phyloP scores from a whole-genome alignment of 2,888 invertebrate genomes.

The Priocnemis perturbator region DNA sequence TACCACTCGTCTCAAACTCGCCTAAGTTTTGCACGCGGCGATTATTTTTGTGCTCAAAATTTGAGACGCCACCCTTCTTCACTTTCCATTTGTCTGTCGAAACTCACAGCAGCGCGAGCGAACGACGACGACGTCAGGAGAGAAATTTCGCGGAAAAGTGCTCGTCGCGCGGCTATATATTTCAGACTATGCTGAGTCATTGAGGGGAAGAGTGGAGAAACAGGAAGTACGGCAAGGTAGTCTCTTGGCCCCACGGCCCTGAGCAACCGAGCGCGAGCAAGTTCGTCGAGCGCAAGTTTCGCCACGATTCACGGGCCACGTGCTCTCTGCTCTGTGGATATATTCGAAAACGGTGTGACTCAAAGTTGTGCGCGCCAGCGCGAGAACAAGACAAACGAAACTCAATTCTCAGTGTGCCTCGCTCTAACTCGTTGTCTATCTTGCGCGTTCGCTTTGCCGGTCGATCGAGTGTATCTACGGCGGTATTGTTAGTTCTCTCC shows the following conservation, averaged over 20 bases:
- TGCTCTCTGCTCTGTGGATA: constrained; percentile 46
- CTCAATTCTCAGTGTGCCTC: constrained; percentile 29
- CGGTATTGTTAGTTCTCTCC: no score
- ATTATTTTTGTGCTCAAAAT: no score
- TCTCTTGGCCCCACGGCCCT: constrained; percentile 22
- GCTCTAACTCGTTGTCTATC: constrained; percentile 10
- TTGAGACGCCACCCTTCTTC: not conserved
- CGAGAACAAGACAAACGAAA: constrained; percentile 48
- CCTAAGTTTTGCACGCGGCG: no score
- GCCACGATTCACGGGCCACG: constrained; percentile 54
- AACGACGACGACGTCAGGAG: not conserved
- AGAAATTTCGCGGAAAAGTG: no score
- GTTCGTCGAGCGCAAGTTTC: constrained; percentile 52
- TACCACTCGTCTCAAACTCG: no score
- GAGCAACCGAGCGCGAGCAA: constrained; percentile 43
- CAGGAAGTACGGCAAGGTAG: constrained; percentile 43
- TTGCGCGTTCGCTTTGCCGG: no score
- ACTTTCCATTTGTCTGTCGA: constrained; percentile 33
- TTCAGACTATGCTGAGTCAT: not conserved
- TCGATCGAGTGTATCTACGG: no score
- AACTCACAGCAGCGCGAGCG: not conserved
- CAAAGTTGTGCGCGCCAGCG: constrained; percentile 29
- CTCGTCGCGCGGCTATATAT: no score
- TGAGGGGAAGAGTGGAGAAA: constrained; percentile 16
- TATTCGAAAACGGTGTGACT: constrained; percentile 52